Base-by-base conservation (phyloP, 2,888 invertebrate genomes). In the Leistus spinibarbis region DNA sequence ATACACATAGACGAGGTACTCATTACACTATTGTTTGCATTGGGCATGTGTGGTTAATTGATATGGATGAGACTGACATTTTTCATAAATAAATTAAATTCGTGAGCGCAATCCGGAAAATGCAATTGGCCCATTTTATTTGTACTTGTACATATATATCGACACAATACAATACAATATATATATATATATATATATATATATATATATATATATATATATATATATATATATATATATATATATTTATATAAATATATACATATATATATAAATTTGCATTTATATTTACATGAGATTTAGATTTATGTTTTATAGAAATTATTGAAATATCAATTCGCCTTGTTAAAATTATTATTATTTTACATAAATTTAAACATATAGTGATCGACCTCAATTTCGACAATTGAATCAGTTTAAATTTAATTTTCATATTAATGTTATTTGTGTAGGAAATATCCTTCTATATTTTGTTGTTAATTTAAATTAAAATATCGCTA, bases 21-120 rank as follows among this genome's bases (percentile, higher is more conserved):
- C 56, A 72, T 72, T 72, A 72, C 40, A 54, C 66, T 24, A 64
- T 27, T 66, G 72, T 72, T 72, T 72, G 27, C 72, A 66, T 57
- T 65, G 53, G 17, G 16, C 23, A 60, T 40, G 24, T 27, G 19
- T 66, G 56, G 56, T 65, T 72, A 72, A 72, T 65, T 72, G 72
- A 54, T 57, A 57, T 66, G 56, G 19, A 66, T 66, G 65, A 72
- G 13, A 66, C 65, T 27, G 72, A 66, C 72, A 66, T 66, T 72
- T 72, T 72, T 72, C 72, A 72, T 72, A 72, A 66, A 72, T 72
- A 72, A 72, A 40, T 72, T 66, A 66, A 65, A 65, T 72, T 56
- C 54, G 23, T 65, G 63, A 22, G 40, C 64, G 64, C 24, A 64
- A 23, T 24, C 24, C 23, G 54, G 53, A 71, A 54, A 54, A 54